phyloP scores from a whole-genome alignment of 2,888 invertebrate species.

The Harpagoxenus sublaevis region DNA sequence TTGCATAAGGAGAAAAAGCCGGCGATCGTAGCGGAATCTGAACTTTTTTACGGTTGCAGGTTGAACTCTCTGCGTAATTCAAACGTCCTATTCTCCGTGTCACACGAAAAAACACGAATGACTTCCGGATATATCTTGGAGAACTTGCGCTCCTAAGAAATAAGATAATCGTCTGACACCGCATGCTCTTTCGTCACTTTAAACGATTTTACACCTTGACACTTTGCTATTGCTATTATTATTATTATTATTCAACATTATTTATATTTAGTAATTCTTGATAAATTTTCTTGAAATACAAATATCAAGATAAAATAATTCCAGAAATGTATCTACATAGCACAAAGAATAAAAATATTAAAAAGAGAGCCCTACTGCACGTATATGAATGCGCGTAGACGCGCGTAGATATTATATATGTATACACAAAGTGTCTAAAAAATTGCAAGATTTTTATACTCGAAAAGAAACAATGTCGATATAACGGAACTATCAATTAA shows the following conservation, averaged over 20 bases:
- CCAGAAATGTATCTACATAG: neutral
- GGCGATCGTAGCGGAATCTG: slow-evolving; percentile 62
- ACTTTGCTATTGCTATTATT: neutral
- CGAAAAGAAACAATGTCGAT: neutral
- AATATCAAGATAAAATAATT: neutral
- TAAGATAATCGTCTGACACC: slow-evolving; percentile 16
- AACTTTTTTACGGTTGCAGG: slow-evolving; percentile 71
- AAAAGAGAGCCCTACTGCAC: no score
- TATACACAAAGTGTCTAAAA: neutral
- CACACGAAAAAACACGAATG: slow-evolving; percentile 16
- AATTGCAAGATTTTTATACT: neutral
- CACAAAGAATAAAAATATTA: neutral
- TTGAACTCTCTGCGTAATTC: slow-evolving; percentile 74
- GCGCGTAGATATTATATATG: neutral
- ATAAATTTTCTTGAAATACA: neutral
- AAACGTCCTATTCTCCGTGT: slow-evolving; percentile 57
- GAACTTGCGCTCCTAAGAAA: neutral
- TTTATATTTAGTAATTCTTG: neutral
- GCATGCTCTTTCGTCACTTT: neutral
- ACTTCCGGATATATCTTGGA: neutral
- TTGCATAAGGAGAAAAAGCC: slow-evolving; percentile 69
- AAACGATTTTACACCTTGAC: neutral
- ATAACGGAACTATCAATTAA: neutral
- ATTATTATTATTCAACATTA: slow-evolving; percentile 1
- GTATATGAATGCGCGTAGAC: neutral